Conservation (phyloP, 1,140 invertebrate genomes). For the Euura saliciscinereae region DNA sequence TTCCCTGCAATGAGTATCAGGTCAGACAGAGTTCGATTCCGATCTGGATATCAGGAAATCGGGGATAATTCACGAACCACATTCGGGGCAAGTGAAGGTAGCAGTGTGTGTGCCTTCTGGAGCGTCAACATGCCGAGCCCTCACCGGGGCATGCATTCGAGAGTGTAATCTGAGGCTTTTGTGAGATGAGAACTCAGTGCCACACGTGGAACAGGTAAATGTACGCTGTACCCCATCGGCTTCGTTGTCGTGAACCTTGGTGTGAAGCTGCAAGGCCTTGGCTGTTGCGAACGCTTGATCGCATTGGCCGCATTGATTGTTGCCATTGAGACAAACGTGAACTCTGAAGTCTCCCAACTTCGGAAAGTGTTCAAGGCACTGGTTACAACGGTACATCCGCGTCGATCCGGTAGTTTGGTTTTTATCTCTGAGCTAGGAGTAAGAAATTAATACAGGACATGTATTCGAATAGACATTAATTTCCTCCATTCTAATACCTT, state of each 20-base stretch:
- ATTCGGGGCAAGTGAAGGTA: conserved; percentile 53
- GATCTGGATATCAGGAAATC: no score
- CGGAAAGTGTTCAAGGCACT: conserved; percentile 49
- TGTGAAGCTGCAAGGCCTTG: conserved; percentile 50
- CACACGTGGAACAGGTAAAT: conserved; percentile 66
- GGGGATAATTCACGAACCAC: conserved; percentile 38
- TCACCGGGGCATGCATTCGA: conserved; percentile 72
- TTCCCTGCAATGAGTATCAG: conserved; percentile 50
- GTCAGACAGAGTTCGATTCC: not conserved
- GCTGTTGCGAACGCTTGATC: conserved; percentile 51
- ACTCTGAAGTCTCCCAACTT: conserved; percentile 50
- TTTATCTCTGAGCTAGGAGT: conserved; percentile 47
- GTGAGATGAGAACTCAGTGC: conserved; percentile 69
- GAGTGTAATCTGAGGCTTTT: conserved; percentile 74
- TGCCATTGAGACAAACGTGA: conserved; percentile 48
- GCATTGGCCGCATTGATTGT: conserved; percentile 51
- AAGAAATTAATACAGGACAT: not conserved
- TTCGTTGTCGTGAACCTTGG: conserved; percentile 47
- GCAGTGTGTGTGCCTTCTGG: conserved; percentile 53
- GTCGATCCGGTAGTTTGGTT: conserved; percentile 26
- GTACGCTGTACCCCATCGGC: conserved; percentile 39
- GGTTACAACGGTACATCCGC: conserved; percentile 51
- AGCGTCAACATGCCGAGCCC: conserved; percentile 63
- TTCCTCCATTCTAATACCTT: conserved; percentile 34
- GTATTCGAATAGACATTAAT: not conserved